phyloP scores from a whole-genome alignment of 2,797 vertebrate species.

The Parauchenoglanis ngamensis region DNA sequence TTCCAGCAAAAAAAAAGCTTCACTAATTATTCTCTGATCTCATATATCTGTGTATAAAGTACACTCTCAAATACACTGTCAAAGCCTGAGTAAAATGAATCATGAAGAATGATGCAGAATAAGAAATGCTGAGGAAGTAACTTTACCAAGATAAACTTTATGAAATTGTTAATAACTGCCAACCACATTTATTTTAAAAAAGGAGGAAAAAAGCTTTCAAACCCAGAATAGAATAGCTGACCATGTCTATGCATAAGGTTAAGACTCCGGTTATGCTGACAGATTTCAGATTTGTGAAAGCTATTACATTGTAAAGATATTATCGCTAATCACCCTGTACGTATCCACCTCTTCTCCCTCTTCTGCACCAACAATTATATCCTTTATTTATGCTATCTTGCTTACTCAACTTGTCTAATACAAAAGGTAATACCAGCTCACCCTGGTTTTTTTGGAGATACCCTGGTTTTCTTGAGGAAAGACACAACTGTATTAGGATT shows the following conservation, averaged over 20 bases:
- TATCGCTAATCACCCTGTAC: not conserved
- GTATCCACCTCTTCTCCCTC: not conserved
- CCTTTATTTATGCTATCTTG: no score
- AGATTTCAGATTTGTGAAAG: not conserved
- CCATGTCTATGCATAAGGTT: not conserved
- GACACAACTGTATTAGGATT: not conserved
- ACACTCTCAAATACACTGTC: conserved; percentile 2
- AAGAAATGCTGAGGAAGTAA: conserved; percentile 1
- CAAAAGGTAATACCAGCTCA: not conserved
- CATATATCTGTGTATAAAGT: not conserved
- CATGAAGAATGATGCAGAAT: conserved; percentile 4
- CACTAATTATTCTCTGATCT: not conserved
- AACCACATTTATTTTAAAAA: not conserved
- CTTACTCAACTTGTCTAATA: not conserved
- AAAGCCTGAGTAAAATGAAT: conserved; percentile 34
- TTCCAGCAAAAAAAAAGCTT: not conserved
- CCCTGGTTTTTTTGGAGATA: not conserved
- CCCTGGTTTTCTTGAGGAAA: not conserved
- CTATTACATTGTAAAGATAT: not conserved
- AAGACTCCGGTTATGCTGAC: not conserved
- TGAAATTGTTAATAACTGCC: not conserved
- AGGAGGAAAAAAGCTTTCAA: not conserved
- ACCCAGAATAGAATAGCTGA: not conserved
- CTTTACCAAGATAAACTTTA: not conserved
- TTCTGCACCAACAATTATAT: not conserved